Evolutionary conservation across 2,888 invertebrate species (phyloP).

Genomic region (Cordilura impudica): DNA sequence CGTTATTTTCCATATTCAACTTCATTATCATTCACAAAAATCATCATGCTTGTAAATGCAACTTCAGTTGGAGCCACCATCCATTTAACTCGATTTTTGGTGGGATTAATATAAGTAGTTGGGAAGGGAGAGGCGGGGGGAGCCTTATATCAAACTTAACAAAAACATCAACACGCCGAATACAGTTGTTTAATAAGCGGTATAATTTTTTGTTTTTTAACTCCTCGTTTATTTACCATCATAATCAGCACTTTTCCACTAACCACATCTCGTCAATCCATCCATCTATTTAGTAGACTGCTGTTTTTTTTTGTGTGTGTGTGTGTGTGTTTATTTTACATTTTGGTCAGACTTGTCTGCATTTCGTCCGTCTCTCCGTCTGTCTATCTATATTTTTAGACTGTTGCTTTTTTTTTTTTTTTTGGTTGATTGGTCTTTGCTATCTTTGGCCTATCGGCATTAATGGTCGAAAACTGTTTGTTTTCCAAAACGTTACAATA

Average conservation of each 20-base stretch:
- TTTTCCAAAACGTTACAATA: constrained; percentile 58
- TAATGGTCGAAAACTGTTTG: constrained; percentile 57
- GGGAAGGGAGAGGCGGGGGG: too few species aligned
- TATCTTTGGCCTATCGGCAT: constrained; percentile 49
- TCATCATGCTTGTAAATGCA: constrained; percentile 6
- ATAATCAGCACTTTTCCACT: constrained; percentile 19
- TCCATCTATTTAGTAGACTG: constrained; percentile 39
- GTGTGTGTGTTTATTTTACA: not conserved
- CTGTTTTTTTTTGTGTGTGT: constrained; percentile 38
- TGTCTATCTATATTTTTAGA: not conserved
- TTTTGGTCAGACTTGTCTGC: constrained; percentile 45
- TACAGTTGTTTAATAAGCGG: constrained; percentile 20
- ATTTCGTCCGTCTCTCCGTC: not conserved
- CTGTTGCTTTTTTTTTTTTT: not conserved
- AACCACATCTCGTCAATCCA: constrained; percentile 18
- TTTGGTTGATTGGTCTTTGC: not conserved
- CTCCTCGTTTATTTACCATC: constrained; percentile 23
- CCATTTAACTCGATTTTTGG: constrained; percentile 16
- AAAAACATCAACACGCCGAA: constrained; percentile 14
- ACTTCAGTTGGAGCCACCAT: constrained; percentile 26
- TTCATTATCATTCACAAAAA: constrained; percentile 20
- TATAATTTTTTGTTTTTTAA: constrained; percentile 19
- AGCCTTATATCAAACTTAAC: not conserved
- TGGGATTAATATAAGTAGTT: constrained; percentile 23
- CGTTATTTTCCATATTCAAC: not conserved